Base-by-base conservation (phyloP, 2,888 invertebrate genomes). In the Clanis bilineata region DNA sequence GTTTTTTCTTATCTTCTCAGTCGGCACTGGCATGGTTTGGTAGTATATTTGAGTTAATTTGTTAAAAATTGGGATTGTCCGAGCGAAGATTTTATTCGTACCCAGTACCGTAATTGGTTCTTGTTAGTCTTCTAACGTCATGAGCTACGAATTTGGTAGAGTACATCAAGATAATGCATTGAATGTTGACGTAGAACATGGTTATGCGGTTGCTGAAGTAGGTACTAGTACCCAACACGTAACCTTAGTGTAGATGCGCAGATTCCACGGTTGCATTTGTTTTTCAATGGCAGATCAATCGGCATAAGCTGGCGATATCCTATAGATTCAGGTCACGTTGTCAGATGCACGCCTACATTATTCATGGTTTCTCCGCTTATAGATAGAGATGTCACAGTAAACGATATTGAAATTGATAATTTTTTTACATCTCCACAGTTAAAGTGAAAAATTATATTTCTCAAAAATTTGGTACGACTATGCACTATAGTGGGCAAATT, bases 311-410 rank as follows among this genome's bases (percentile, higher is more conserved):
- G 71, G 68, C 65, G 63, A 76, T 81, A 79, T 80, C 82, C 82
- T 77, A 74, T 82, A 67, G 74, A 86, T 82, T 81, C 73, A 67
- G 75, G 77, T 82, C 85, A 83, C 78, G 78, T 81, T 77, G 73
- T 69, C 70, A 65, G 66, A 62, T 74, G 73, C 71, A 70, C 60
- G 65, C 58, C 64, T 70, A 61, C 70, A 76, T 73, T 77, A 76
- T 77, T 71, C 73, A 74, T 71, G 65, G 63, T 57, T 62, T 51
- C 54, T 43, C 39, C 43, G 23, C 58, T 22, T 55, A 32, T 51
- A 25, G 28, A 28, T 47, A 28, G 28, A n/a, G 28, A 28, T 6
- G 39, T n/a, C 5, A 39, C 4, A 15, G 39, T 4, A 6, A 10
- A 15, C 0, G 39, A 36, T 12, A 12, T 36, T 36, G 36, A 36